phyloP scores from a whole-genome alignment of 2,113 vertebrate genomes.

The Poeciliopsis retropinna region DNA sequence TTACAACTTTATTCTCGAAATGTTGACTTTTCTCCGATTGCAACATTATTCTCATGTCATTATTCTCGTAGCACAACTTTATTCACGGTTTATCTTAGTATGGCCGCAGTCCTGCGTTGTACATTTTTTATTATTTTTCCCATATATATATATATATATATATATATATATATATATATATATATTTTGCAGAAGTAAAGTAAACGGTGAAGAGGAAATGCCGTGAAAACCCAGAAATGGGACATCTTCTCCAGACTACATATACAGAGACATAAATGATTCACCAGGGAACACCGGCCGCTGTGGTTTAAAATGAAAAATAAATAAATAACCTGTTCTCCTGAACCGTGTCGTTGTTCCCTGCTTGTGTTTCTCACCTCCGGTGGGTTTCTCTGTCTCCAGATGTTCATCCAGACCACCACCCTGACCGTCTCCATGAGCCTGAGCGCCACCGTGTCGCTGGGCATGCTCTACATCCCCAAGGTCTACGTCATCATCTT shows the following conservation, averaged over 20 bases:
- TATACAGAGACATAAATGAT: slow-evolving; percentile 60
- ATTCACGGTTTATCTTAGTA: too few relatives aligned
- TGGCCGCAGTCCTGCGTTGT: background rate
- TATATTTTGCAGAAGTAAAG: slow-evolving; percentile 19
- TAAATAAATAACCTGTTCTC: slow-evolving; percentile 2
- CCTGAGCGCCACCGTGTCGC: slow-evolving; percentile 88
- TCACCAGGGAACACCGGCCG: slow-evolving; percentile 41
- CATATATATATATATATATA: too few relatives aligned
- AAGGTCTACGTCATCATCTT: slow-evolving; percentile 90
- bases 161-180: too few relatives aligned
- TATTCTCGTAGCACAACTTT: too few relatives aligned
- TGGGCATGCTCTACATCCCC: slow-evolving; percentile 92
- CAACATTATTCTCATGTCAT: too few relatives aligned
- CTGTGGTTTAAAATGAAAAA: slow-evolving; percentile 37
- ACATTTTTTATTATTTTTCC: slow-evolving; percentile 42
- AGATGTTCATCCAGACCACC: slow-evolving; percentile 94
- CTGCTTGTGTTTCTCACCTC: slow-evolving; percentile 21
- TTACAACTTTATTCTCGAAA: too few relatives aligned
- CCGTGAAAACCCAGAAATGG: slow-evolving; percentile 60
- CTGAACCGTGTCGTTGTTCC: background rate
- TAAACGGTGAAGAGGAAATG: slow-evolving; percentile 13
- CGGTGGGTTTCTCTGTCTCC: slow-evolving; percentile 17
- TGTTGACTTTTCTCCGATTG: too few relatives aligned
- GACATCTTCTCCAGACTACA: slow-evolving; percentile 45
- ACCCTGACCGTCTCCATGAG: slow-evolving; percentile 92